Evolutionary conservation across 2,113 vertebrate species (phyloP).

Genomic region (Macrotis lagotis): DNA sequence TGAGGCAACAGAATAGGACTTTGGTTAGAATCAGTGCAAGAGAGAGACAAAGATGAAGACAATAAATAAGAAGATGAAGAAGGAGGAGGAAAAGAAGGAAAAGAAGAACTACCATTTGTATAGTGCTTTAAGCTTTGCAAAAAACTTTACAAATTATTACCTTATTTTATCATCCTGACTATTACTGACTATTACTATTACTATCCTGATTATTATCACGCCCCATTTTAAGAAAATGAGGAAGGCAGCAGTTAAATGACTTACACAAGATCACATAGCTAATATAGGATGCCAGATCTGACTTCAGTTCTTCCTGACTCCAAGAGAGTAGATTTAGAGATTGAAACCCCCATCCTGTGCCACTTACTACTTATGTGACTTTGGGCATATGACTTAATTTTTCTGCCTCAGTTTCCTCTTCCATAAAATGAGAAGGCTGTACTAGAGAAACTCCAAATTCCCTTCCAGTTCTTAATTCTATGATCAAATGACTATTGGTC

Average conservation of each 20-base stretch:
- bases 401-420: not conserved
- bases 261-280: not conserved
- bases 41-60: no score
- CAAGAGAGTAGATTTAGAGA: not conserved
- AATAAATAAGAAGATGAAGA: no score
- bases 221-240: not conserved
- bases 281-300: not conserved
- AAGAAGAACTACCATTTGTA: not conserved
- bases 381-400: not conserved
- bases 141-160: not conserved
- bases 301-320: not conserved
- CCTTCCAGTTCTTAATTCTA: no score
- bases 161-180: not conserved
- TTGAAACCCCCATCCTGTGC: no score
- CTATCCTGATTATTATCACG: not conserved
- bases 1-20: not conserved
- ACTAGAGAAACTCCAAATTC: no score
- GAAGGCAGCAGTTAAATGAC: not conserved
- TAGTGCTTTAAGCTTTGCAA: not conserved
- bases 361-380: not conserved
- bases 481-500: no score
- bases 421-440: not conserved
- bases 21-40: not conserved
- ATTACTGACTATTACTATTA: no score
- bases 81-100: not conserved